Percentiles rank a stretch among this genome's conserved stretches.
Conservation (phyloP, 1,140 invertebrate species). For the Lepidurus arcticus region DNA sequence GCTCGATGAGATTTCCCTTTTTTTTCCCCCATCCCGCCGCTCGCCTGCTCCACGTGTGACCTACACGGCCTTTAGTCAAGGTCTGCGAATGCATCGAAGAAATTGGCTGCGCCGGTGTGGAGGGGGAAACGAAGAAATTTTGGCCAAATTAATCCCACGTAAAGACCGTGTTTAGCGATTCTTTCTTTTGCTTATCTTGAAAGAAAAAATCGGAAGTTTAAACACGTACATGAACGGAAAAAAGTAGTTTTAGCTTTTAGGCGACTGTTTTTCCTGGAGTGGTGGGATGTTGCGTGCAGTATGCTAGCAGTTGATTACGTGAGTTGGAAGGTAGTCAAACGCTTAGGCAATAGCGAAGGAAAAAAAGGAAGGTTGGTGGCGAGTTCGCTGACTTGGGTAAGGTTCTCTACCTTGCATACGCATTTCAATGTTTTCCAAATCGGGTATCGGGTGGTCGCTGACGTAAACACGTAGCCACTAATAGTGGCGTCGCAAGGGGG, state of each 20-base stretch:
- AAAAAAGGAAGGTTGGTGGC: not conserved
- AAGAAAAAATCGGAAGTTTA: too few species aligned
- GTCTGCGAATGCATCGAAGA: slow-evolving; percentile 5
- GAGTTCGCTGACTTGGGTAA: not conserved
- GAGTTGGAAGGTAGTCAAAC: slow-evolving; percentile 3
- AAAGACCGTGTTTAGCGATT: not conserved
- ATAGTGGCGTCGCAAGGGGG: too few species aligned
- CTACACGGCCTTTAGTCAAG: slow-evolving; percentile 17
- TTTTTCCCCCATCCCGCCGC: not conserved
- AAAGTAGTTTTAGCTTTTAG: too few species aligned
- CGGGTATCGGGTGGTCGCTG: not conserved
- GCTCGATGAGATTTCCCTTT: not conserved
- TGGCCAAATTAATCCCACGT: not conserved
- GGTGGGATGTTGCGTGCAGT: not conserved
- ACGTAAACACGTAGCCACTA: slow-evolving; percentile 21
- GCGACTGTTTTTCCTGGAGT: not conserved
- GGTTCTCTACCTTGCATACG: not conserved
- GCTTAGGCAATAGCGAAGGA: not conserved
- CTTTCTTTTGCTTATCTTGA: too few species aligned
- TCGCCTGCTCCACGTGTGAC: slow-evolving; percentile 9
- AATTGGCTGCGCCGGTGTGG: slow-evolving; percentile 7
- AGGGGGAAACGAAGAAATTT: not conserved
- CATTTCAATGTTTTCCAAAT: not conserved
- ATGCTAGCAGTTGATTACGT: slow-evolving; percentile 3
- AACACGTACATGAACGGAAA: too few species aligned